phyloP scores from a whole-genome alignment of 2,113 vertebrate genomes.

The Ancistrus triradiatus region DNA sequence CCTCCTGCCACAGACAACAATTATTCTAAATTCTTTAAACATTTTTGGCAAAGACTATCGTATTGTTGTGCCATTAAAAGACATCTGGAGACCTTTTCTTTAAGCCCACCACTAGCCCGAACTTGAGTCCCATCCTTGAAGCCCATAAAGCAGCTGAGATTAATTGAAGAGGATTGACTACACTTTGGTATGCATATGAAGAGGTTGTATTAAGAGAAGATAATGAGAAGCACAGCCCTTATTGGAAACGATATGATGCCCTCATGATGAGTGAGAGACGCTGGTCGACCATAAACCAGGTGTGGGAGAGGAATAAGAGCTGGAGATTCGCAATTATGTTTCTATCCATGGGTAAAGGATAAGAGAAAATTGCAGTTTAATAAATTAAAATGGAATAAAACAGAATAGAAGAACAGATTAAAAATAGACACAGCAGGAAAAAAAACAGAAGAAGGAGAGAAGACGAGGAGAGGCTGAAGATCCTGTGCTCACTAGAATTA shows the following conservation, averaged over 20 bases:
- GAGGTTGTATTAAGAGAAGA: constrained; percentile 49
- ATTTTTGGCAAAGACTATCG: constrained; percentile 20
- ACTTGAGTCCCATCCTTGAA: constrained; percentile 1
- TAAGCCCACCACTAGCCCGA: neutral
- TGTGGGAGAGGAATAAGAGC: constrained; percentile 54
- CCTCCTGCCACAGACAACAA: constrained; percentile 5
- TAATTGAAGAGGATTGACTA: constrained; percentile 47
- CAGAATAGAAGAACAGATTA: neutral
- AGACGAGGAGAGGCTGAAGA: constrained; percentile 65
- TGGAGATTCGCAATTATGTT: too few species aligned
- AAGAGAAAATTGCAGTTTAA: neutral
- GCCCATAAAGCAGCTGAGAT: constrained; percentile 36
- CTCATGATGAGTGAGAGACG: constrained; percentile 44
- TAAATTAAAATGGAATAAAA: neutral
- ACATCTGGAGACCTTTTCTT: constrained; percentile 26
- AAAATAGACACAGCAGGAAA: constrained; percentile 10
- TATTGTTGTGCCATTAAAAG: constrained; percentile 2
- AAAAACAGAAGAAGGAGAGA: constrained; percentile 56
- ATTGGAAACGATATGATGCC: constrained; percentile 51
- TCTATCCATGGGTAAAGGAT: neutral
- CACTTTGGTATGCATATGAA: constrained; percentile 50
- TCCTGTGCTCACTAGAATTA: constrained; percentile 78
- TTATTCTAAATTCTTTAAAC: constrained; percentile 16
- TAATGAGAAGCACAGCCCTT: constrained; percentile 55
- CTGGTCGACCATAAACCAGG: constrained; percentile 53